Base-by-base conservation (phyloP, 2,888 invertebrate species). In the Drosophila nigricruria region DNA sequence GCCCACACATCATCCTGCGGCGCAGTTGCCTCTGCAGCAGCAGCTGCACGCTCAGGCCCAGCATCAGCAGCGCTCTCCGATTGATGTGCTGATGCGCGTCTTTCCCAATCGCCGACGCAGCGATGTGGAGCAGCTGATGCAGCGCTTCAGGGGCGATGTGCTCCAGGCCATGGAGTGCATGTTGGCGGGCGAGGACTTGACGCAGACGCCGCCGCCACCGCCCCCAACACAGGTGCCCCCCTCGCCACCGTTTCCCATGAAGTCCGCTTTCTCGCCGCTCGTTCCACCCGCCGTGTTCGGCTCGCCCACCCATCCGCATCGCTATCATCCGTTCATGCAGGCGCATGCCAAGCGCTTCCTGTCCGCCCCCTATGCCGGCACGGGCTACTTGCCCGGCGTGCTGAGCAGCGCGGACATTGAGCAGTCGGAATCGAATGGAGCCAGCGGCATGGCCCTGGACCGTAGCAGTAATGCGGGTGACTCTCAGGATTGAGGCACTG, bases 91-190 rank as follows among this genome's bases (percentile, higher is more conserved):
- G 12, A 94, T 97, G 81, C 95, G 98, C 81, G 97, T 98, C 0
- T 98, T 98, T 91, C 98, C 98, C 0, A 95, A 96, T 82, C 95
- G 97, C 83, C 95, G 97, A 82, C 94, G 97, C 53, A 95, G 95
- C 54, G 97, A 98, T 89, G 96, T 98, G 2, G 98, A 98, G 92
- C 95, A 96, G 5, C 95, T 97, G 49, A 94, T 98, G 23, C 96
- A 97, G 78, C 95, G 96, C 70, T 97, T 96, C 92, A 95, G 96
- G 92, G 97, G 97, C 0, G 98, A 98, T 91, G 96, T 98, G 0
- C 95, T 98, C 0, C 96, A 97, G 81, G 98, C 98, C 0, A 98
- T 98, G 95, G 98, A 98, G 91, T 95, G 97, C 91, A 96, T 98
- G 94, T 94, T 97, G 16, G 95, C 96, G 73, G 95, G 96, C 1